A percentile compares a stretch with the other conserved stretches of the same genome.
These are phyloP conservation scores for Pandion haliaetus DNA, from an alignment of 2,113 vertebrate genomes.

Conservation along the genomic window DNA sequence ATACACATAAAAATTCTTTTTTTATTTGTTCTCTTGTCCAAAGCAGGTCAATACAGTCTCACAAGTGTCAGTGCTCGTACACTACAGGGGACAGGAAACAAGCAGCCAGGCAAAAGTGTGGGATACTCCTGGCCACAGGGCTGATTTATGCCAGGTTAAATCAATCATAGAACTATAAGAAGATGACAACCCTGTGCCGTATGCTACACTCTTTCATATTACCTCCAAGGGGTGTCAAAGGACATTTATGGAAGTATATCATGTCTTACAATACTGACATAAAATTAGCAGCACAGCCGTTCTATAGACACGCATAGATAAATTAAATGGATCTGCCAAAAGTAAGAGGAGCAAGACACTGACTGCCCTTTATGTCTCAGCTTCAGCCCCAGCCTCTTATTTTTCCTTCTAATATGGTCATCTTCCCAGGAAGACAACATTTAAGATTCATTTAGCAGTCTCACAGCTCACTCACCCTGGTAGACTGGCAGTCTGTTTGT, in stretches of 20 bases:
- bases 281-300: not conserved
- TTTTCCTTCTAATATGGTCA: not conserved
- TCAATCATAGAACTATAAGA: not conserved
- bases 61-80: not conserved
- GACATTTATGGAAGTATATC: not conserved
- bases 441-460: not conserved
- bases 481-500: not conserved
- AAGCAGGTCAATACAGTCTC: not conserved
- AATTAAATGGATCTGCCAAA: not conserved
- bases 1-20: not conserved
- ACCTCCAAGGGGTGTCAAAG: not conserved
- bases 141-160: not conserved
- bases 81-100: not conserved
- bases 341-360: not conserved
- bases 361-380: not conserved
- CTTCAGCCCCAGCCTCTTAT: not conserved
- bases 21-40: not conserved
- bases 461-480: not conserved
- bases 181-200: not conserved
- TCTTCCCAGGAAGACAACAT: not conserved
- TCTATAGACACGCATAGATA: not conserved
- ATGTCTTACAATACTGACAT: not conserved
- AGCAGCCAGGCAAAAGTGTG: not conserved
- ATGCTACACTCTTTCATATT: not conserved
- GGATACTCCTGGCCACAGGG: not conserved